These are phyloP conservation scores for Psilopogon haemacephalus DNA, from an alignment of 2,113 vertebrate genomes.

Conservation along the genomic window DNA sequence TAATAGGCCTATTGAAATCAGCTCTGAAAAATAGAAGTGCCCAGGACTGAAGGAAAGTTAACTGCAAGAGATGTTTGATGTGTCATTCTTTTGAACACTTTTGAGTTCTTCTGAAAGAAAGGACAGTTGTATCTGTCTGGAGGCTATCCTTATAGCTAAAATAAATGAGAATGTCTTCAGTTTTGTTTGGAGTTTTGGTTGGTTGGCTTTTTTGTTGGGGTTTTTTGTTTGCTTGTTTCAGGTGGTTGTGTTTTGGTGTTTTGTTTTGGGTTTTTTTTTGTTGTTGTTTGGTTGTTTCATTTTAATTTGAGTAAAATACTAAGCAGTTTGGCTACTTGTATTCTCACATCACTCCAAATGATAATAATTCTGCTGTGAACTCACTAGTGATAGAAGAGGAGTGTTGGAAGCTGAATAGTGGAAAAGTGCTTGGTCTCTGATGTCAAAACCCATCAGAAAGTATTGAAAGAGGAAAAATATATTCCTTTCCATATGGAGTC, in stretches of 20 bases:
- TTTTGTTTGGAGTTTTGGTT: neutral
- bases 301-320: neutral
- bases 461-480: neutral
- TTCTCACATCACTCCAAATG: neutral
- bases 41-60: neutral
- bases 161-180: neutral
- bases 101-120: neutral
- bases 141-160: neutral
- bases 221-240: no score
- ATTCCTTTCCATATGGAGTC: neutral
- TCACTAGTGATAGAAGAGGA: neutral
- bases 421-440: neutral
- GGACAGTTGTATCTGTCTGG: neutral
- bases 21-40: neutral
- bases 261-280: no score
- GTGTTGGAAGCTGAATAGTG: neutral
- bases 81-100: neutral
- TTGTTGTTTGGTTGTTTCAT: neutral
- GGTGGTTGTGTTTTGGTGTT: neutral
- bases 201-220: neutral
- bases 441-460: neutral
- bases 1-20: neutral
- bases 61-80: neutral
- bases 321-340: neutral
- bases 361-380: neutral